Evolutionary conservation across 2,888 invertebrate species (phyloP), one percentile per base, ranked within the genome.

Genomic region (Apodemia hepburni): DNA sequence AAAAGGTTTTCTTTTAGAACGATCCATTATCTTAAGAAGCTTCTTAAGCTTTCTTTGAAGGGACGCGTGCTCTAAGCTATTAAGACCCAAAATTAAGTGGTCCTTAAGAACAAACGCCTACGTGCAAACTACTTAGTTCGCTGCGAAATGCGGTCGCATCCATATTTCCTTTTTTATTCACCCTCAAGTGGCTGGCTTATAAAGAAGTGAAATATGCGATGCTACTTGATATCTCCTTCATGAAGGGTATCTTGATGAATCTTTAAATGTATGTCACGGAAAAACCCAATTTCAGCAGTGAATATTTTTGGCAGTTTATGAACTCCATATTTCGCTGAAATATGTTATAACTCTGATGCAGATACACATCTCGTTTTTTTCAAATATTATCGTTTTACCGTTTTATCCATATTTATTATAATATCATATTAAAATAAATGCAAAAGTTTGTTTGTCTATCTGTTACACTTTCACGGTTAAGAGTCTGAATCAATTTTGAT

Each of bases 1-100:
- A 51, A 51, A 51, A 51, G 51, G 22, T 51, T 51, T 51, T 51
- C 51, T 51, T 51, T 51, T 51, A 51, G 22, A 51, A 12, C 51
- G 51, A 54, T 54, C 54, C 54, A 54, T 54, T 54, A 54, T 54
- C 58, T 58, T 58, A 18, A 58, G 35, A 35, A 33, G 58, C 58
- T 35, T 29, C 58, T 58, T 58, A n/a, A 12, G 58, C 58, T 58
- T 27, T 38, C 58, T 58, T 58, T 54, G 54, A 54, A 54, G 54
- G 54, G 54, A 54, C 58, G 35, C 58, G 58, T 58, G 58, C 38
- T 58, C 18, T 38, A 58, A 58, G 38, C 58, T 38, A 58, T 58
- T 58, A 58, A 33, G 35, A 58, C 18, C 38, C 35, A 33, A 58
- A 58, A 58, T 38, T 58, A 58, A 58, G 58, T 35, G 58, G 58